Evolutionary conservation across 2,113 vertebrate genomes (phyloP).

Genomic region (Nymphicus hollandicus): DNA sequence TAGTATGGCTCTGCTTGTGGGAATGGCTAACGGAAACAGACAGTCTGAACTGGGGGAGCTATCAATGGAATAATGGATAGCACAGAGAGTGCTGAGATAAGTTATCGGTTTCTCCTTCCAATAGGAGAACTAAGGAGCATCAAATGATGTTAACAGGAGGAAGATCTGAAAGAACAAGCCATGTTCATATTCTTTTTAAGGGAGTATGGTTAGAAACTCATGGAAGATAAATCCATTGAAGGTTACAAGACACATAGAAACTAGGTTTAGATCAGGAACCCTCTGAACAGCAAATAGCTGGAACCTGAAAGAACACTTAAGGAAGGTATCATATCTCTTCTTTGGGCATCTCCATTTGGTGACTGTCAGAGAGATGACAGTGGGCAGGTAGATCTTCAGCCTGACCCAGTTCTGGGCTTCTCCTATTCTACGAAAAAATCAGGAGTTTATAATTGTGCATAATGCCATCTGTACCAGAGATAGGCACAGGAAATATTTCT

Average conservation of each 20-base stretch:
- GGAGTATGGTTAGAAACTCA: not conserved
- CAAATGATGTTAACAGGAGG: not conserved
- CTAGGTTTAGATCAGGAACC: not conserved
- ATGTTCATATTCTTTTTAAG: not conserved
- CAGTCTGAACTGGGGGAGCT: not conserved
- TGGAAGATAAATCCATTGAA: not conserved
- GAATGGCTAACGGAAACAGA: not conserved
- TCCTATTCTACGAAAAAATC: not conserved
- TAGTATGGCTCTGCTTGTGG: not conserved
- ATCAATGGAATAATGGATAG: not conserved
- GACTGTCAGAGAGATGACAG: not conserved
- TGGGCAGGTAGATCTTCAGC: not conserved
- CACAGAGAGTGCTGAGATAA: rapidly evolving
- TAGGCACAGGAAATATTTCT: not conserved
- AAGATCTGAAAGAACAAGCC: not conserved
- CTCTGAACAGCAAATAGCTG: not conserved
- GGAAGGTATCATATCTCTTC: rapidly evolving
- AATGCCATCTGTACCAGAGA: not conserved
- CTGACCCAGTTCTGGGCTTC: not conserved
- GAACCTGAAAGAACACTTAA: not conserved
- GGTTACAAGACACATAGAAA: not conserved
- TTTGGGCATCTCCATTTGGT: not conserved
- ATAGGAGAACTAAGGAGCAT: not conserved
- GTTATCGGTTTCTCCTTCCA: not conserved
- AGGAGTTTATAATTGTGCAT: not conserved